A percentile compares a stretch with the other conserved stretches of the same genome.
Conservation (phyloP, 2,888 invertebrate species). For the Xestia ashworthii region DNA sequence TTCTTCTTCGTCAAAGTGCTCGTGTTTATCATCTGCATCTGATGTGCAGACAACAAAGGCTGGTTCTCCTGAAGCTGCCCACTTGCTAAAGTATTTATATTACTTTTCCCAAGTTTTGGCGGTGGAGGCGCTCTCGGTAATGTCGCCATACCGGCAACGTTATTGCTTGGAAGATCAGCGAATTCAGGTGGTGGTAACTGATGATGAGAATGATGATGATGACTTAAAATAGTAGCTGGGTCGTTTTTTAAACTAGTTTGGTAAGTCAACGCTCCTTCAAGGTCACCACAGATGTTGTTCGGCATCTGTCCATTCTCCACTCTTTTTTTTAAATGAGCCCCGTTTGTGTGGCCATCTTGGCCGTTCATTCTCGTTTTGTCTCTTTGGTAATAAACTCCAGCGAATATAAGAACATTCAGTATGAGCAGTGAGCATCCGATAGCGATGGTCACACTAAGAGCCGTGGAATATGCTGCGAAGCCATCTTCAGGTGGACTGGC, state of each 20-base stretch:
- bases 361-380: constrained; percentile 95
- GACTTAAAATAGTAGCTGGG: constrained; percentile 93
- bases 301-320: constrained; percentile 97
- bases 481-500: constrained; percentile 94
- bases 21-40: constrained; percentile 94
- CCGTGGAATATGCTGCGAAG: constrained; percentile 97
- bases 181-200: constrained; percentile 96
- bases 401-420: constrained; percentile 97
- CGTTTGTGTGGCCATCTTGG: constrained; percentile 89
- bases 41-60: constrained; percentile 93
- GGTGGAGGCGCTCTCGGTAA: constrained; percentile 94
- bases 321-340: constrained; percentile 92
- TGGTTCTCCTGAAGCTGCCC: constrained; percentile 92
- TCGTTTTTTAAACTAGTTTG: constrained; percentile 92
- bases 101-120: constrained; percentile 92
- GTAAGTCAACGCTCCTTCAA: constrained; percentile 91
- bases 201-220: constrained; percentile 94
- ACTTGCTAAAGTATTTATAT: constrained; percentile 90
- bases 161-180: constrained; percentile 94
- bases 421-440: constrained; percentile 98
- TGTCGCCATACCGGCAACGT: constrained; percentile 89
- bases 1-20: constrained; percentile 95
- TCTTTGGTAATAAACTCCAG: constrained; percentile 98
- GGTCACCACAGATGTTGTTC: constrained; percentile 96
- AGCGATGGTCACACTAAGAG: constrained; percentile 97